phyloP scores from a whole-genome alignment of 2,113 vertebrate species.

The Pollachius pollachius region DNA sequence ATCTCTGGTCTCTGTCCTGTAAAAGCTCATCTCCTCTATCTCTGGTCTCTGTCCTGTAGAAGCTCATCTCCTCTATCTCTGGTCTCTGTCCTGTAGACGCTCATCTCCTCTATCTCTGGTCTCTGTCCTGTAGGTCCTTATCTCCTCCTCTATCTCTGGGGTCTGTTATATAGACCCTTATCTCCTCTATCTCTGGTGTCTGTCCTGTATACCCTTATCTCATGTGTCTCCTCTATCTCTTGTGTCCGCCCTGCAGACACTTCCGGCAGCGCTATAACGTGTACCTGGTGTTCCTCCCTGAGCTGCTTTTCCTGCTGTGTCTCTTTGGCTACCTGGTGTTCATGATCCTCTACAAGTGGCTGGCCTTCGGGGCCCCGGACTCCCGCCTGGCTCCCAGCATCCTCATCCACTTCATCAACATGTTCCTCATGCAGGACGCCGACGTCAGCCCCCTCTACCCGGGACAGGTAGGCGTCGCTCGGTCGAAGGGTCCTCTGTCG shows the following conservation, averaged over 20 bases:
- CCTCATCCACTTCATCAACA: conserved; percentile 95
- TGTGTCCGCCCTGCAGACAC: conserved; percentile 72
- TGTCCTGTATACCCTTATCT: too few species aligned
- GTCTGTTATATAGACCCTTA: too few species aligned
- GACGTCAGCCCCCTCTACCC: conserved; percentile 72
- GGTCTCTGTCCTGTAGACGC: too few species aligned
- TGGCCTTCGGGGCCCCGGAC: conserved; percentile 78
- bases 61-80: conserved; percentile 69
- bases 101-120: not conserved
- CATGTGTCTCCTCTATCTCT: not conserved
- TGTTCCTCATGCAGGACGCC: conserved; percentile 85
- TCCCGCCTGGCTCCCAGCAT: conserved; percentile 89
- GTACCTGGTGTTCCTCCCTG: conserved; percentile 89
- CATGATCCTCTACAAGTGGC: conserved; percentile 95
- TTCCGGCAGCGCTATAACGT: conserved; percentile 88
- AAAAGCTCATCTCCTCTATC: not conserved
- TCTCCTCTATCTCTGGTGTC: too few species aligned
- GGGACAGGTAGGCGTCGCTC: conserved; percentile 80
- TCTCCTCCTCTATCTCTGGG: too few species aligned
- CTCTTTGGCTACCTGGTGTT: conserved; percentile 96
- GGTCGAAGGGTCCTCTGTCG: too few species aligned
- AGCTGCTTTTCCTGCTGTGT: conserved; percentile 90
- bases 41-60: conserved; percentile 60
- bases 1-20: conserved; percentile 16
- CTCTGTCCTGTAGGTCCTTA: conserved; percentile 80